phyloP scores from a whole-genome alignment of 2,797 vertebrate species.

The Hybognathus amarus region DNA sequence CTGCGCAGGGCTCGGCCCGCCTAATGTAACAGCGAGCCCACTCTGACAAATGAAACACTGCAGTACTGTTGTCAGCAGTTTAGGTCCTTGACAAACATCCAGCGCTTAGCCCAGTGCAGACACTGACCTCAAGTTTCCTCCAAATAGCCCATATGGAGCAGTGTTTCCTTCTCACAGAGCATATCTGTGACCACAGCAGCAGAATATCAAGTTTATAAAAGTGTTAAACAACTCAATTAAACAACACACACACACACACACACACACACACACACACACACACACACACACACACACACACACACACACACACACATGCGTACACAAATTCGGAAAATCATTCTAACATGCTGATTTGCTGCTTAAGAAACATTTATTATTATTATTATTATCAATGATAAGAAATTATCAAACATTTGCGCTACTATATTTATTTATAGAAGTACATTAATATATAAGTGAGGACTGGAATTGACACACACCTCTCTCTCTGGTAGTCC shows the following conservation, averaged over 20 bases:
- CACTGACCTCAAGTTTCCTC: slow-evolving; percentile 19
- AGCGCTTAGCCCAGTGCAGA: slow-evolving; percentile 20
- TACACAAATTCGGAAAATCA: too few relatives aligned
- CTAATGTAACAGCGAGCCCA: slow-evolving; percentile 37
- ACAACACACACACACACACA: neutral
- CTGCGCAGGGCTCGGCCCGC: slow-evolving; percentile 2
- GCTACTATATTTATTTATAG: too few relatives aligned
- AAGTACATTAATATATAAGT: too few relatives aligned
- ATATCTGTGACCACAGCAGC: neutral
- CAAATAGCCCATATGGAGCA: neutral
- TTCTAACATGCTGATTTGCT: too few relatives aligned
- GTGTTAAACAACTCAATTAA: neutral
- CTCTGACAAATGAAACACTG: slow-evolving; percentile 53
- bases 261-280: too few relatives aligned
- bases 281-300: too few relatives aligned
- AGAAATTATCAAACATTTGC: too few relatives aligned
- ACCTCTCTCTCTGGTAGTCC: too few relatives aligned
- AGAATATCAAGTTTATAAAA: neutral
- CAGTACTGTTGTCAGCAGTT: slow-evolving; percentile 52
- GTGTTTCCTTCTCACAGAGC: neutral
- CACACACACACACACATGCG: too few relatives aligned
- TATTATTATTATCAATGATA: too few relatives aligned
- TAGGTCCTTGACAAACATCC: slow-evolving; percentile 24
- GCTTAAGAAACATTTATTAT: too few relatives aligned
- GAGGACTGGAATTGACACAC: too few relatives aligned